phyloP scores from a whole-genome alignment of 92 coral and sea anemone species.

The Blastomussa wellsi region DNA sequence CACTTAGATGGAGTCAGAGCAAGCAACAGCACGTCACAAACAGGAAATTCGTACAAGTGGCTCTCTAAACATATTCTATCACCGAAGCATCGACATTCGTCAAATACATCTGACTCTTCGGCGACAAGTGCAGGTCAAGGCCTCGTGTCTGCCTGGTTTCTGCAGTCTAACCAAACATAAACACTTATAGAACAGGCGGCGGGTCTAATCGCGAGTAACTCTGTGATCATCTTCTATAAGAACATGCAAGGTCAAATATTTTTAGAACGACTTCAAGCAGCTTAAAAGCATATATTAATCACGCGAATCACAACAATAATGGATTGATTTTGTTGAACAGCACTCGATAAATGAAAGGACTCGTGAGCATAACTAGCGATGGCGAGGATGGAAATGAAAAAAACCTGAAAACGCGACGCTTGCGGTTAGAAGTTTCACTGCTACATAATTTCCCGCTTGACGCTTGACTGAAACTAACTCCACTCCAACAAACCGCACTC shows the following conservation, averaged over 20 bases:
- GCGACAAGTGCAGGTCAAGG: slow-evolving; percentile 6
- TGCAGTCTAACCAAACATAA: background rate
- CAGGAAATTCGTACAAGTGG: background rate
- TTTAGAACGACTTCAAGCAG: background rate
- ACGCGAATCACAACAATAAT: background rate
- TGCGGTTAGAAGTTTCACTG: background rate
- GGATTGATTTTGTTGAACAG: background rate
- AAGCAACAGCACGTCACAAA: background rate
- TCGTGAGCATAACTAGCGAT: background rate
- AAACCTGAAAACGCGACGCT: background rate
- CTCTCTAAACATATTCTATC: background rate
- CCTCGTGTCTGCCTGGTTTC: slow-evolving; percentile 9
- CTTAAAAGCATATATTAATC: background rate
- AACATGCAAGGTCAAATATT: slow-evolving; percentile 13
- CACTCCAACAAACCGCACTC: background rate
- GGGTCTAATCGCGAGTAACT: slow-evolving; percentile 19
- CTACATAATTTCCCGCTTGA: too few species aligned
- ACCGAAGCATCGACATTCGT: background rate
- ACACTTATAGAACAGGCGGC: slow-evolving; percentile 3
- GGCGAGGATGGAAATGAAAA: background rate
- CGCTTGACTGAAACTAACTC: too few species aligned
- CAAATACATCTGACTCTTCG: too few species aligned
- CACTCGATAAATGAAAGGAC: background rate
- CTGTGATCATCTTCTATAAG: background rate
- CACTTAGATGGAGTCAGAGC: slow-evolving; percentile 4